Evolutionary conservation across 2,797 vertebrate species (phyloP).

Genomic region (Bucorvus abyssinicus): DNA sequence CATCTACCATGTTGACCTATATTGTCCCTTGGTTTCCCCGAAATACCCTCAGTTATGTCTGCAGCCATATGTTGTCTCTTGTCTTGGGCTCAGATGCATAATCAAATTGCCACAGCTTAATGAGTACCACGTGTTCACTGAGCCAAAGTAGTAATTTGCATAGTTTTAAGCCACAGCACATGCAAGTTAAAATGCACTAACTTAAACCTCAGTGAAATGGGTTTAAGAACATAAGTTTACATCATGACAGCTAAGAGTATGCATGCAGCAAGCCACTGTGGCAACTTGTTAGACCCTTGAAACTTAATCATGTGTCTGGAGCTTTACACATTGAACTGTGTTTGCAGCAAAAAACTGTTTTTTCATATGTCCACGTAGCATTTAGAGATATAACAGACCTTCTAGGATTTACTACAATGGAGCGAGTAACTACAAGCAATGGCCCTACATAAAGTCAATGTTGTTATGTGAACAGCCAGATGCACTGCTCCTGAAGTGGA

Average conservation of each 20-base stretch:
- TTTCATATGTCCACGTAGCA: background rate
- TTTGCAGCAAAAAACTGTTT: background rate
- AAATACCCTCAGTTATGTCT: background rate
- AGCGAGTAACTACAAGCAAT: background rate
- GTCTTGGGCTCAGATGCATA: background rate
- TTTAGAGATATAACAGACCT: background rate
- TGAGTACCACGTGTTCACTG: background rate
- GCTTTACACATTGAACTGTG: background rate
- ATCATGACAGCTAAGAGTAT: background rate
- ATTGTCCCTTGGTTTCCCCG: background rate
- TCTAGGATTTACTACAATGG: background rate
- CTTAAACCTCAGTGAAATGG: background rate
- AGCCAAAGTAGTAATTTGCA: background rate
- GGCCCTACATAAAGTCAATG: background rate
- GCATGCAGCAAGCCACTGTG: background rate
- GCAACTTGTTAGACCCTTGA: background rate
- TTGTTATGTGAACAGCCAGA: background rate
- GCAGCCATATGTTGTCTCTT: background rate
- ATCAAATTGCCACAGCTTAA: conserved; percentile 12
- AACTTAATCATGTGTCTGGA: background rate
- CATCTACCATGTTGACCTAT: background rate
- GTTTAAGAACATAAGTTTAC: background rate
- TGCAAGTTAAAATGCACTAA: background rate
- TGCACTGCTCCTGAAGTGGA: background rate
- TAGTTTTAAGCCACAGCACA: background rate